Conservation (phyloP, 2,888 invertebrate species). For the Branchipolynoe longqiensis region DNA sequence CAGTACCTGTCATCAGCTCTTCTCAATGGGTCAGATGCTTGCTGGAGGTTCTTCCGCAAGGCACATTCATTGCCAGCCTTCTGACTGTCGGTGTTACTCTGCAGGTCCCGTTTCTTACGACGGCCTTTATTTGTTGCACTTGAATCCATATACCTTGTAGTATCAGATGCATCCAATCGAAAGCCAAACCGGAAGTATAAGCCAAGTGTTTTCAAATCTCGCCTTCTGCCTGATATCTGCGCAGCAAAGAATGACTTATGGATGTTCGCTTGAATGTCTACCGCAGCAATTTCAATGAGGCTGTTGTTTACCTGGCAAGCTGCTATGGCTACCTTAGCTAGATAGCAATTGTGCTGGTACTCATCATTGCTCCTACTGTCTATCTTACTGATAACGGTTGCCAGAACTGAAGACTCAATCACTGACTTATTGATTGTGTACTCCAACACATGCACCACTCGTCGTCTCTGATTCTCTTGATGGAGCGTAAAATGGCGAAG, state of each 20-base stretch:
- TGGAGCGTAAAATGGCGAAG: background rate
- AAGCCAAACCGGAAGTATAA: background rate
- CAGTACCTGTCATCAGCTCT: no score
- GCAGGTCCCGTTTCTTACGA: background rate
- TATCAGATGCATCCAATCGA: background rate
- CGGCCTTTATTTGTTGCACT: background rate
- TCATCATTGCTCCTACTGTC: constrained; percentile 1
- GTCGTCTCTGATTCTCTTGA: background rate
- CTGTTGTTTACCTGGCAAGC: background rate
- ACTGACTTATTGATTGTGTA: constrained; percentile 2
- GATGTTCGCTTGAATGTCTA: background rate
- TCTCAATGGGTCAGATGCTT: no score
- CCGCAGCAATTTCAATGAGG: background rate
- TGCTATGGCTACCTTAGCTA: background rate
- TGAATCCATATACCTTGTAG: background rate
- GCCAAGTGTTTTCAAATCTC: background rate
- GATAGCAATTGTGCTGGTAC: constrained; percentile 13
- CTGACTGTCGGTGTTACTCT: no score
- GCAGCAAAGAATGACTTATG: constrained; percentile 1
- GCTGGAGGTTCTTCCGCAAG: no score
- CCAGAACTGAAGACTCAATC: background rate
- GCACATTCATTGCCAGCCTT: no score
- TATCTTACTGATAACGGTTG: background rate
- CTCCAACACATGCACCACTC: background rate
- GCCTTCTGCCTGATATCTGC: background rate